These are phyloP conservation scores for Sturnus vulgaris DNA, from an alignment of 2,113 vertebrate genomes.

Conservation along the genomic window DNA sequence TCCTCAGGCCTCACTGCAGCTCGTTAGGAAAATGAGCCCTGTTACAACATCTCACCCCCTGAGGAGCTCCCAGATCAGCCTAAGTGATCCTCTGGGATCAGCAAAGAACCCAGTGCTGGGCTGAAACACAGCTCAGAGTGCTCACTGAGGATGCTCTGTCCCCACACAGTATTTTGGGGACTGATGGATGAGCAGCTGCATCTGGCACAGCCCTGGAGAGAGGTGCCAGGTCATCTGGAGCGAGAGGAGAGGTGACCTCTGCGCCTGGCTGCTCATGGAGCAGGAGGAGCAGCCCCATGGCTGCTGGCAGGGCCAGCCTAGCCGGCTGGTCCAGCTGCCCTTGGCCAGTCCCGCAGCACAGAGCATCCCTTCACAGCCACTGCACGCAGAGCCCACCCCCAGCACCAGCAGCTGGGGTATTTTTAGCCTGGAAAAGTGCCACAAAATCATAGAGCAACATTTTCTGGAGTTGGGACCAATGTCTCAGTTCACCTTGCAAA, in stretches of 20 bases:
- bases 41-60: background rate
- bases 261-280: background rate
- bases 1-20: background rate
- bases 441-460: background rate
- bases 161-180: background rate
- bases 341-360: background rate
- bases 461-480: background rate
- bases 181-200: background rate
- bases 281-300: background rate
- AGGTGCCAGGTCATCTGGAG: background rate
- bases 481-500: background rate
- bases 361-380: background rate
- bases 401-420: constrained; percentile 8
- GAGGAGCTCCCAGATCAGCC: background rate
- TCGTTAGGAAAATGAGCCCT: background rate
- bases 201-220: background rate
- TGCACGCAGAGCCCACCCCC: background rate
- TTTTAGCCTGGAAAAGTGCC: constrained; percentile 57
- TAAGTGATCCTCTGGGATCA: background rate
- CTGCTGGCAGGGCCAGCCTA: background rate
- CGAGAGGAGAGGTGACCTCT: background rate
- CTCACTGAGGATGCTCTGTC: background rate
- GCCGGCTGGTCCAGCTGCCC: background rate
- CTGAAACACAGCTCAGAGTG: background rate
- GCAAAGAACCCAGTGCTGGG: background rate